Percentiles rank a stretch among this genome's conserved stretches.
phyloP scores from a whole-genome alignment of 1,140 invertebrate species.

The Monomorium pharaonis region DNA sequence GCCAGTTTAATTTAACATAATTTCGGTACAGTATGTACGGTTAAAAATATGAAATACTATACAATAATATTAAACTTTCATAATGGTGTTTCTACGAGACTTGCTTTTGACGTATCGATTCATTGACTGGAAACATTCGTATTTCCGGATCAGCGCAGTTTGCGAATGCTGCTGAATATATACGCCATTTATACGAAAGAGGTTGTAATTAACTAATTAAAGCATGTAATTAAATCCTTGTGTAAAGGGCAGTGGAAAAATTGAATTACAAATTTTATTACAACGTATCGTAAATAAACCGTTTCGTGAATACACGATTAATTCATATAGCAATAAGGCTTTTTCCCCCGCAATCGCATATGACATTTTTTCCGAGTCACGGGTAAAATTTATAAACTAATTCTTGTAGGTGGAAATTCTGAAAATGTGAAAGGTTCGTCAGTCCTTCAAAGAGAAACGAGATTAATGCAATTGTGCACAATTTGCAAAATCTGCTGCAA shows the following conservation, averaged over 20 bases:
- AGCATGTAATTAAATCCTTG: conserved; percentile 34
- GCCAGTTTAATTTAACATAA: background rate
- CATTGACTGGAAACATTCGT: conserved; percentile 12
- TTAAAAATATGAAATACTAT: background rate
- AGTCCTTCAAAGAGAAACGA: background rate
- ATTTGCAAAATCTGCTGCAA: background rate
- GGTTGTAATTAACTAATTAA: conserved; percentile 43
- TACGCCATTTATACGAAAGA: background rate
- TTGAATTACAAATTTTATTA: conserved; percentile 48
- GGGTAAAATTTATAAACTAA: background rate
- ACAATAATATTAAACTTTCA: background rate
- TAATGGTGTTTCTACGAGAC: background rate
- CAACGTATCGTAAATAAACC: conserved; percentile 12
- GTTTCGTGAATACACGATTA: background rate
- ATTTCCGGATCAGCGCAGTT: background rate
- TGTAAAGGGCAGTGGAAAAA: background rate
- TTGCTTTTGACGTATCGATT: background rate
- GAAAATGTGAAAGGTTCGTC: background rate
- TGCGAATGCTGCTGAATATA: conserved; percentile 9
- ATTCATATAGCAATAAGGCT: background rate
- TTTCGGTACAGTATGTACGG: background rate
- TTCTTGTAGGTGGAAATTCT: background rate
- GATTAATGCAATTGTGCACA: background rate
- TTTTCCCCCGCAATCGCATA: background rate
- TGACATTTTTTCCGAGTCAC: background rate